These are phyloP conservation scores for Spilosoma lubricipeda DNA, from an alignment of 2,888 invertebrate species.

Conservation along the genomic window DNA sequence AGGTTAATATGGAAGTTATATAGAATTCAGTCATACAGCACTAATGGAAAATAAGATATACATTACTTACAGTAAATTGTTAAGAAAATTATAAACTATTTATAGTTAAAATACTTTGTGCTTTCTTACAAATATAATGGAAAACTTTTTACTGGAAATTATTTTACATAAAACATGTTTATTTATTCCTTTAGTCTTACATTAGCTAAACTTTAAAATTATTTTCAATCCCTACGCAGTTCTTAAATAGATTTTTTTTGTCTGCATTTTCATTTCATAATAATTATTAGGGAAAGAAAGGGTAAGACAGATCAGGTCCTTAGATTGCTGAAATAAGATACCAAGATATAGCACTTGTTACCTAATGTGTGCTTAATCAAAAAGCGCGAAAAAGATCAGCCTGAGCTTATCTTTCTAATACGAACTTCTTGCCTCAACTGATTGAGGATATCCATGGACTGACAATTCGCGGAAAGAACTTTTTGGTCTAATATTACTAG, in stretches of 20 bases:
- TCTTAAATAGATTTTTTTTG: background rate
- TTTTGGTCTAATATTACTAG: background rate
- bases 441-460: background rate
- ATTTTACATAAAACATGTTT: constrained; percentile 7
- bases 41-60: constrained; percentile 60
- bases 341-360: background rate
- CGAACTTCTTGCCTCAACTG: too few relatives aligned
- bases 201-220: background rate
- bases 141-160: constrained; percentile 44
- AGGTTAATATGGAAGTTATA: constrained; percentile 69
- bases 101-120: constrained; percentile 57
- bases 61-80: constrained; percentile 48
- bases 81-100: constrained; percentile 34
- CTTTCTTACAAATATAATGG: constrained; percentile 49
- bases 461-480: background rate
- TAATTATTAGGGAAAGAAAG: background rate
- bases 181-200: background rate
- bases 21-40: constrained; percentile 66
- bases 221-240: background rate
- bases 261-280: background rate
- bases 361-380: background rate
- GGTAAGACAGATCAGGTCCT: background rate
- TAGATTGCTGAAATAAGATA: background rate
- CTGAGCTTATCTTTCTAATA: too few relatives aligned
- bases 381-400: background rate